Base-by-base conservation (phyloP, 2,888 invertebrate genomes). In the Zonitis immaculata region DNA sequence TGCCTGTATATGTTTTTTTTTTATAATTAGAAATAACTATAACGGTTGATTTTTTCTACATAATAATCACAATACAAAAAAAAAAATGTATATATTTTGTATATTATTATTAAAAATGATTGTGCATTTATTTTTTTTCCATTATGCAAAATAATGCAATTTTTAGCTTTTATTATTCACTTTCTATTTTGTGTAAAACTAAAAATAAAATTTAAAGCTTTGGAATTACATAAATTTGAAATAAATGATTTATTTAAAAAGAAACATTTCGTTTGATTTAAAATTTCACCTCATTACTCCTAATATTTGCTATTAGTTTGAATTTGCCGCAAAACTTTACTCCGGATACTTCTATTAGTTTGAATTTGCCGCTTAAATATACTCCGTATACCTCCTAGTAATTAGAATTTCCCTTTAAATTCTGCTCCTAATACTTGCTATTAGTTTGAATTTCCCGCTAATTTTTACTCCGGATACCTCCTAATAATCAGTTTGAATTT, bases 81-180 rank as follows among this genome's bases (percentile, higher is more conserved):
- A 45, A 49, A 49, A 44, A 64, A 64, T 67, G 60, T 64, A 65
- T 72, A 72, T 70, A 73, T 69, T 73, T 73, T 73, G 73, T 73
- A 73, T 66, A 72, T 70, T 69, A 57, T n/a, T n/a, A n/a, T n/a
- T n/a, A n/a, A n/a, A n/a, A 45, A 56, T 22, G 12, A 46, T 43
- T 47, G 27, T 39, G 26, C 39, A 11, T 18, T 26, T n/a, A n/a
- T 12, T 35, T 18, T 35, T 39, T 39, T 14, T 4, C 1, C 7
- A 11, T 39, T 39, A 39, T n/a, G 11, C 18, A n/a, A 39, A 39
- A 18, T 18, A 39, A 39, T 39, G 20, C 39, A n/a, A 20, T n/a
- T n/a, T 20, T n/a, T n/a, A 39, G 39, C 39, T 39, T 39, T 16
- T 18, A 11, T 18, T n/a, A n/a, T n/a, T n/a, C n/a, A n/a, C n/a